Evolutionary conservation across 1,140 invertebrate genomes (phyloP), one percentile per base, ranked within the genome.

Genomic region (Drosophila parvula): DNA sequence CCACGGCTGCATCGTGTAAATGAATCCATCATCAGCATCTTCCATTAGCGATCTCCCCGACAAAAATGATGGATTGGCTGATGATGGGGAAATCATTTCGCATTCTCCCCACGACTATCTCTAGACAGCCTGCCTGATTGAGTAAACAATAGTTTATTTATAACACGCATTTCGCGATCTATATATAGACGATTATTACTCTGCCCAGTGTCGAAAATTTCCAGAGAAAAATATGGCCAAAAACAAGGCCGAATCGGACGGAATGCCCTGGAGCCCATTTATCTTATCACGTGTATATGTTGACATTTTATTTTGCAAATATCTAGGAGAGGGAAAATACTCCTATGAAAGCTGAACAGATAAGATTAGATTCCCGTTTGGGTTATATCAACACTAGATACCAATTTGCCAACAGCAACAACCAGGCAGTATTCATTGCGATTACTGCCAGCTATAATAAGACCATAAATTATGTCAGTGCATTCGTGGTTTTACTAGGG

Each of bases 11-110:
- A 18, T 6, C 34, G 50, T 50, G 64, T 79, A 71, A 88, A 85
- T 79, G 79, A 88, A 85, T 85, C 83, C 78, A 76, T 82, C 82
- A 76, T 41, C 74, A 34, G 61, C 57, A 60, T 48, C 50, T 43
- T 58, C 65, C 65, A 71, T 71, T 58, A 71, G 65, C 53, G 36
- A 27, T 16, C 65, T 30, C 5, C 63, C 50, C 40, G n/a, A 36
- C 34, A 22, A 71, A 7, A 18, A 34, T 71, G 64, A 71, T 71
- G 68, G 51, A 71, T 71, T 70, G 56, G 12, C n/a, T n/a, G n/a
- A 3, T 30, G 40, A 30, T 22, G 38, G 28, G 27, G n/a, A 48
- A 71, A 41, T 41, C 40, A 14, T 58, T 70, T 6, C 12, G 18
- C 27, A 14, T 55, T 58, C 58, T 71, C 36, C 18, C 18, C 28